Evolutionary conservation across 2,797 vertebrate genomes (phyloP).

Genomic region (Enteromius afrohamiltoni): DNA sequence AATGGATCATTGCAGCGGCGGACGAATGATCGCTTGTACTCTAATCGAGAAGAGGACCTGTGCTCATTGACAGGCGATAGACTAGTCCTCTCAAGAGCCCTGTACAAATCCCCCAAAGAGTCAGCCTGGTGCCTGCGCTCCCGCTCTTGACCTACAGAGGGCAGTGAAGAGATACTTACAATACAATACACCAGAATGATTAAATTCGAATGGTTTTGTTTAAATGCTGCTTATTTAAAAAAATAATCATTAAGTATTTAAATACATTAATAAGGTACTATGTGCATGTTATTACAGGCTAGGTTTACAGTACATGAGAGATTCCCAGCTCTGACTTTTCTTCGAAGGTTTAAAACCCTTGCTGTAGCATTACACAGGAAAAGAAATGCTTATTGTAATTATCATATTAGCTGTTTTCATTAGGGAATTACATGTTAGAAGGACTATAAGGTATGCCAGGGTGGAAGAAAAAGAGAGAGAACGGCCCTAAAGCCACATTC

Average conservation of each 20-base stretch:
- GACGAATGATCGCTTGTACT: constrained; percentile 95
- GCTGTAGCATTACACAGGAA: neutral
- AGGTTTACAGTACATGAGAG: neutral
- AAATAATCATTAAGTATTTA: neutral
- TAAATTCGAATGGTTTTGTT: too few relatives aligned
- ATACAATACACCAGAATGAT: neutral
- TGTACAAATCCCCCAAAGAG: constrained; percentile 94
- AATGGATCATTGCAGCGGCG: constrained; percentile 92
- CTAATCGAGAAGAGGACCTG: constrained; percentile 88
- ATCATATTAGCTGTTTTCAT: neutral
- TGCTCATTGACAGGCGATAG: constrained; percentile 88
- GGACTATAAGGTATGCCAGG: neutral
- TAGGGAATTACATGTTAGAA: neutral
- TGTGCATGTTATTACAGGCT: neutral
- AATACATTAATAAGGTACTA: neutral
- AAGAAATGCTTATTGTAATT: neutral
- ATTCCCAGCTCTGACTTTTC: neutral
- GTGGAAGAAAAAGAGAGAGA: constrained; percentile 55
- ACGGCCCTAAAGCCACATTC: constrained; percentile 60
- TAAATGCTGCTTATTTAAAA: neutral
- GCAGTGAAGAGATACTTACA: constrained; percentile 21
- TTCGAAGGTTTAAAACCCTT: too few relatives aligned
- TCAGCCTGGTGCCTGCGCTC: constrained; percentile 86
- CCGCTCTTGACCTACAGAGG: constrained; percentile 69
- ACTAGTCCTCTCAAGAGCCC: constrained; percentile 92